Evolutionary conservation across 2,888 invertebrate species (phyloP), one percentile per base, ranked within the genome.

Genomic region (Cremastinae sp.): DNA sequence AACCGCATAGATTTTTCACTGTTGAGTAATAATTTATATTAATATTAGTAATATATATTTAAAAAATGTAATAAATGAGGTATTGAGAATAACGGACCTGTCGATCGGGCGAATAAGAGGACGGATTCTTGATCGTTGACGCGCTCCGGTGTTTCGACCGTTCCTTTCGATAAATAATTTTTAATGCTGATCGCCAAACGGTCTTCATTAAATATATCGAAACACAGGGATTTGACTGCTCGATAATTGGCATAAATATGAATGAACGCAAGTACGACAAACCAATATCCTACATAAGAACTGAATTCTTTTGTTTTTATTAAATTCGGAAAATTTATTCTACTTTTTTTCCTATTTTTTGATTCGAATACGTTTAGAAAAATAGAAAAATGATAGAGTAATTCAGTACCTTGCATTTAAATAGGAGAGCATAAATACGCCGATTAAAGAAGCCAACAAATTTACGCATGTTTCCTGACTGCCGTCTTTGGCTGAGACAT

Each of bases 401-500:
- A 28, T 4, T 39, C 10, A 89, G 90, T 89, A 91, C 91, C 90
- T 85, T 84, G 92, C 91, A 90, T 92, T 93, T 81, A 94, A 92
- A 79, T 91, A 80, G 5, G 94, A 94, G 47, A 98, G 91, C 64
- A 98, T 90, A 45, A 94, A 90, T 56, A 98, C 91, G 66, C 96
- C 97, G 66, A 93, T 89, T 58, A 97, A 87, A 8, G 98, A 95
- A 8, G 96, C 98, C 43, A 96, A 89, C 51, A 98, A 91, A 91
- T 98, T 98, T 10, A 99, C 98, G 79, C 97, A 93, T 0, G 98
- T 98, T 90, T 99, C 99, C 91, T 99, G 99, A 76, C 98, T 97
- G 4, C 97, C 96, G 88, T 99, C 98, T 90, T 98, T 98, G 0
- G 98, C 97, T 0, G 96, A 92, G 5, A 96, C 97, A 90, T 99